phyloP scores from a whole-genome alignment of 2,888 invertebrate genomes.

The Hypercompe scribonia region DNA sequence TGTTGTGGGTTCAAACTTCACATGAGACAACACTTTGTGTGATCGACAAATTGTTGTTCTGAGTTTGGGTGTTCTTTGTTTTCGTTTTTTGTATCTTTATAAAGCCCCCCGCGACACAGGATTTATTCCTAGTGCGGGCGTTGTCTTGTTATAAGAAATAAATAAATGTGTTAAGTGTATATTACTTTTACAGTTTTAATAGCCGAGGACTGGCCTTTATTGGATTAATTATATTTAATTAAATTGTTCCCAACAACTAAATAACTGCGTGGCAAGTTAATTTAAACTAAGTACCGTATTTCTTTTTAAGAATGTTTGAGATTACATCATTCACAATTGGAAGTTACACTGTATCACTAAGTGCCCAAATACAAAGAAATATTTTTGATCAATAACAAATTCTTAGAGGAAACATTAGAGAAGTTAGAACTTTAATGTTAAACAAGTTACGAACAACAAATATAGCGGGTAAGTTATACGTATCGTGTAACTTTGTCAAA shows the following conservation, averaged over 20 bases:
- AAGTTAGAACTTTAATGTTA: not conserved
- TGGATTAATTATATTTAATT: constrained; percentile 4
- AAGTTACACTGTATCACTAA: not conserved
- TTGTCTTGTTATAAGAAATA: not conserved
- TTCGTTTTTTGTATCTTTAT: no score
- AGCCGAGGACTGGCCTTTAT: not conserved
- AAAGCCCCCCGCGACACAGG: no score
- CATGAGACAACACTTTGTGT: no score
- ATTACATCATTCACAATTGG: not conserved
- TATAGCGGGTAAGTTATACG: not conserved
- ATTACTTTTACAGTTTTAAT: not conserved
- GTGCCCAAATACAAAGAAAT: not conserved
- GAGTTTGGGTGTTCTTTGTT: no score
- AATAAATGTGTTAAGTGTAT: no score
- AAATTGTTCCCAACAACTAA: not conserved
- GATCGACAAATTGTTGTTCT: no score
- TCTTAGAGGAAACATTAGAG: not conserved
- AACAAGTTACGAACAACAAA: not conserved
- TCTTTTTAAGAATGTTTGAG: not conserved
- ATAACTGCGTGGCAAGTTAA: constrained; percentile 4
- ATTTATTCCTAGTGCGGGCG: no score
- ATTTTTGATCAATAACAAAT: not conserved
- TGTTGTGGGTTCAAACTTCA: no score
- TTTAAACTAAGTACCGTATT: not conserved
- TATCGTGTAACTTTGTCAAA: not conserved